Percentiles rank a stretch among this genome's conserved stretches.
Conservation (phyloP, 1,140 invertebrate species). For the Kradibia gibbosae region DNA sequence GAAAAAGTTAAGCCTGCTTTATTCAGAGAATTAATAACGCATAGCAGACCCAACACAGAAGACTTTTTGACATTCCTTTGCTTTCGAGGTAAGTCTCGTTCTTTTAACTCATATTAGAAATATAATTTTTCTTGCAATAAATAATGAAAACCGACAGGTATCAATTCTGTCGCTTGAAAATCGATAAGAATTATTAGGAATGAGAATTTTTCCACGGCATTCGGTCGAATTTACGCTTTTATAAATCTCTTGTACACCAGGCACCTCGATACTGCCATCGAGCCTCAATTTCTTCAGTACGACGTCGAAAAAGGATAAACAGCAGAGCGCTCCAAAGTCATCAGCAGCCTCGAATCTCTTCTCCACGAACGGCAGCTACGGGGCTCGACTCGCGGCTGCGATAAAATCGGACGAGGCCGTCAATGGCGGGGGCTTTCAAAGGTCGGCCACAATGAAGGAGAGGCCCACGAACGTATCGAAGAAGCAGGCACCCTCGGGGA, state of each 20-base stretch:
- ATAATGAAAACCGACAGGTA: too few relatives aligned
- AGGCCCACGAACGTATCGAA: constrained; percentile 56
- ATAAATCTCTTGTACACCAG: too few relatives aligned
- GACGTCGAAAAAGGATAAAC: constrained; percentile 66
- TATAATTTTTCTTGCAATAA: too few relatives aligned
- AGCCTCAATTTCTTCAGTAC: constrained; percentile 83
- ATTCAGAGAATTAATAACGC: constrained; percentile 76
- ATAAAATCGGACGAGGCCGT: constrained; percentile 14
- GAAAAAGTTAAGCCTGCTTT: constrained; percentile 71
- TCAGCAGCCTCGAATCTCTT: constrained; percentile 47
- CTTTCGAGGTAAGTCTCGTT: constrained; percentile 78
- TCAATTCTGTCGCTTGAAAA: too few relatives aligned
- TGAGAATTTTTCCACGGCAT: too few relatives aligned
- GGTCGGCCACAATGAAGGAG: constrained; percentile 54
- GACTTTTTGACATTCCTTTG: constrained; percentile 93
- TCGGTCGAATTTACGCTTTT: too few relatives aligned
- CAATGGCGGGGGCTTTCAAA: constrained; percentile 34
- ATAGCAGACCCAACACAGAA: constrained; percentile 87
- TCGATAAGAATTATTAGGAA: too few relatives aligned
- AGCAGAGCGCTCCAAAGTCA: constrained; percentile 39
- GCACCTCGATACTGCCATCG: constrained; percentile 81
- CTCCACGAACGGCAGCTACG: constrained; percentile 47
- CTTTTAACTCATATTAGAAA: constrained; percentile 29
- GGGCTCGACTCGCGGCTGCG: background rate
- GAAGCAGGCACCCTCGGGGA: constrained; percentile 53